These are phyloP conservation scores for Vombatus ursinus DNA, from an alignment of 2,113 vertebrate genomes.

Conservation along the genomic window DNA sequence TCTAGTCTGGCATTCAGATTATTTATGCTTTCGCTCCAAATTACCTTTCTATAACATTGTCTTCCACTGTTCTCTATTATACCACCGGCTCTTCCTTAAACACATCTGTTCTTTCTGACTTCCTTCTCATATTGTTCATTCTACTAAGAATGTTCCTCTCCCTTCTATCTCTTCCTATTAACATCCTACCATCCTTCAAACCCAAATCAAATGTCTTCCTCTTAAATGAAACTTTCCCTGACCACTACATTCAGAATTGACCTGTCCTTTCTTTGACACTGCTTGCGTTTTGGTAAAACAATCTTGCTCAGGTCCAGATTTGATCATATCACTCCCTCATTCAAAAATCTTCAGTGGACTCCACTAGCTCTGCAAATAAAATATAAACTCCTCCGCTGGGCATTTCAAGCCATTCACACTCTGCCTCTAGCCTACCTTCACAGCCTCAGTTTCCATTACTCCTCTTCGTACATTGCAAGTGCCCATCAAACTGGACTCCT, in stretches of 20 bases:
- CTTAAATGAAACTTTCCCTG: neutral
- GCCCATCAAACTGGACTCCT: neutral
- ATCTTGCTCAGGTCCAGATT: neutral
- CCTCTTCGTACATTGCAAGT: neutral
- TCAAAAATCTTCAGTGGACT: neutral
- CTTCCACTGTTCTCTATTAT: neutral
- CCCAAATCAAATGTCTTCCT: neutral
- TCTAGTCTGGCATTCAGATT: neutral
- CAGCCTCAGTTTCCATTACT: neutral
- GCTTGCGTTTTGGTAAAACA: neutral
- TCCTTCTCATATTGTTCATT: neutral
- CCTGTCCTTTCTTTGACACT: neutral
- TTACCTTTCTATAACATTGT: neutral
- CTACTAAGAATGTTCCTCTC: neutral
- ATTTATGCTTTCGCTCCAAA: neutral
- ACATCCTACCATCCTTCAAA: neutral
- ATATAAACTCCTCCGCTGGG: neutral
- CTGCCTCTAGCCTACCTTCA: neutral
- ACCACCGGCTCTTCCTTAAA: neutral
- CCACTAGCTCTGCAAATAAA: neutral
- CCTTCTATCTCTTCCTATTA: neutral
- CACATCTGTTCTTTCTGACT: neutral
- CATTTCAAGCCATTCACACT: neutral
- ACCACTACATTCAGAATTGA: neutral
- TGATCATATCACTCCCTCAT: neutral